These are phyloP conservation scores for Drosophila lacteicornis DNA, from an alignment of 1,140 invertebrate genomes.

Conservation along the genomic window DNA sequence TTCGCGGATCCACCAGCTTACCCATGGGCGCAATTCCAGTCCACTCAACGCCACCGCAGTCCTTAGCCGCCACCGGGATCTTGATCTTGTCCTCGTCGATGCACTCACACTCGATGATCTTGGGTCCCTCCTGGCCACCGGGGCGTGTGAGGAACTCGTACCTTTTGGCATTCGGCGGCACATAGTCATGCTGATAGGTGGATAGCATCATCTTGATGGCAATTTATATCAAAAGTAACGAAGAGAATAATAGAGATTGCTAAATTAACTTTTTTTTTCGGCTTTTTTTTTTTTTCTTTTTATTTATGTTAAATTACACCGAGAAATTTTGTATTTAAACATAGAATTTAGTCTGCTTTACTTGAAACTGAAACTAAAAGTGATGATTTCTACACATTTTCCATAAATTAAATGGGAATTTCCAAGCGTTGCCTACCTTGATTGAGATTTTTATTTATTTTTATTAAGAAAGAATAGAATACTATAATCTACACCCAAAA, in stretches of 20 bases:
- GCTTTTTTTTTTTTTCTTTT: constrained; percentile 2
- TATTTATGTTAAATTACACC: constrained; percentile 37
- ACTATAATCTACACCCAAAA: no score
- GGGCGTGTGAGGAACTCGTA: constrained; percentile 69
- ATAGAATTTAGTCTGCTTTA: constrained; percentile 50
- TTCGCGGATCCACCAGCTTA: constrained; percentile 71
- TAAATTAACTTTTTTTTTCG: constrained; percentile 4
- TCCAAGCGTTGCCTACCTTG: constrained; percentile 28
- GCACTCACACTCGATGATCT: constrained; percentile 69
- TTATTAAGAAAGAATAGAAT: no score
- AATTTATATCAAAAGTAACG: constrained; percentile 1
- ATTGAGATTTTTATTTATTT: neutral
- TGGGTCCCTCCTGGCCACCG: constrained; percentile 29
- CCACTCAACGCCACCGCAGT: constrained; percentile 74
- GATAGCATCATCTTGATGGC: constrained; percentile 63
- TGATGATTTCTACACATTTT: neutral
- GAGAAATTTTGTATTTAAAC: constrained; percentile 15
- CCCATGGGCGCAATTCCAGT: constrained; percentile 82
- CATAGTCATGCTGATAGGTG: constrained; percentile 81
- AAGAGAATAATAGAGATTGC: constrained; percentile 8
- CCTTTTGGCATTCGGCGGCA: constrained; percentile 66
- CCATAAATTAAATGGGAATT: neutral
- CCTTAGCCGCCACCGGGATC: constrained; percentile 56
- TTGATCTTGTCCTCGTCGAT: constrained; percentile 63
- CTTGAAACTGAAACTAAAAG: constrained; percentile 38